Evolutionary conservation across 1,140 invertebrate genomes (phyloP).

Genomic region (Lasioglossum albipes): DNA sequence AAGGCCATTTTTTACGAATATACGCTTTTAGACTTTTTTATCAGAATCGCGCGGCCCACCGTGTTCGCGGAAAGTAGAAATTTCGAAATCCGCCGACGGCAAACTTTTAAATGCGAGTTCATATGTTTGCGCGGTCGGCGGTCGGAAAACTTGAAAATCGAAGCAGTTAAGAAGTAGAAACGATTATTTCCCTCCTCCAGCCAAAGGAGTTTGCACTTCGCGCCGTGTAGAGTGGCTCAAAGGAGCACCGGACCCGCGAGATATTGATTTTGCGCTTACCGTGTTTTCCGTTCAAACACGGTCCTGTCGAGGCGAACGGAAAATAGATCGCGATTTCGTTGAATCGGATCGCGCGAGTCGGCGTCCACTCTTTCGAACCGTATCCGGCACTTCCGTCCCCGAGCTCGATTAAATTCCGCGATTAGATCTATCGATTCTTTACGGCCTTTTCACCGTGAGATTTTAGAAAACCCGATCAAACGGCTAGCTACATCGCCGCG

Average conservation of each 20-base stretch:
- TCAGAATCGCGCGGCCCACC: too few species aligned
- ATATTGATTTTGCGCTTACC: constrained; percentile 43
- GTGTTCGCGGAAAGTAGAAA: not conserved
- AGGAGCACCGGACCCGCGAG: constrained; percentile 13
- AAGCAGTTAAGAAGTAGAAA: not conserved
- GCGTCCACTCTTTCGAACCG: not conserved
- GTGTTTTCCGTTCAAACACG: constrained; percentile 36
- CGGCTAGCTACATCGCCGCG: too few species aligned
- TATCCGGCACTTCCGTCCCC: not conserved
- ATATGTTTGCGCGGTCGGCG: too few species aligned
- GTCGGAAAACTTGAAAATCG: not conserved
- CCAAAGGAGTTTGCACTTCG: constrained; percentile 20
- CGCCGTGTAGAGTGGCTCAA: constrained; percentile 20
- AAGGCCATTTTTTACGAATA: too few species aligned
- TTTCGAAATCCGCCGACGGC: not conserved
- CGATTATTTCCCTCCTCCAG: constrained; percentile 11
- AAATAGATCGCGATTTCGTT: constrained; percentile 39
- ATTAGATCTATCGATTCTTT: not conserved
- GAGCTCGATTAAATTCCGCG: not conserved
- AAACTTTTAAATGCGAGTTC: too few species aligned
- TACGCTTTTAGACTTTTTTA: too few species aligned
- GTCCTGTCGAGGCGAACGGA: not conserved
- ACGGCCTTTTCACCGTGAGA: not conserved
- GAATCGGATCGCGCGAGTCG: constrained; percentile 22
- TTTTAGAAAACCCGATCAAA: not conserved